Conservation (phyloP, 2,888 invertebrate species). For the Dendrolimus pini region DNA sequence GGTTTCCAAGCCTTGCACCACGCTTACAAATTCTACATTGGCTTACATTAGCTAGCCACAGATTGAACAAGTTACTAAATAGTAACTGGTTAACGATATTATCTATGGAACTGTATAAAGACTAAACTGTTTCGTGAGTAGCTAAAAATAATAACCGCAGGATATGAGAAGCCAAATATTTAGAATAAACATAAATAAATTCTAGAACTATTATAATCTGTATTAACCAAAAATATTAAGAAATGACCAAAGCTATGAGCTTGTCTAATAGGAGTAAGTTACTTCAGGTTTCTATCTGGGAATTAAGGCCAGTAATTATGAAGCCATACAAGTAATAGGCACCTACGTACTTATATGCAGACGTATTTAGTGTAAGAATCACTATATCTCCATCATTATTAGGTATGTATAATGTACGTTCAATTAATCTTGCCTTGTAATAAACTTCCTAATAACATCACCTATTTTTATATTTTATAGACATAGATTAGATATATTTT, state of each 20-base stretch:
- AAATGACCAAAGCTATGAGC: slow-evolving; percentile 72
- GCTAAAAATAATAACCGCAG: slow-evolving; percentile 8
- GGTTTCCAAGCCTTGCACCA: no score
- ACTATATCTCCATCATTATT: no score
- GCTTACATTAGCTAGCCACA: slow-evolving; percentile 3
- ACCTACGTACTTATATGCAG: no score
- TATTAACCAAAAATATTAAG: slow-evolving; percentile 55
- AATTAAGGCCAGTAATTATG: slow-evolving; percentile 27
- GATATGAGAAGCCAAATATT: slow-evolving; percentile 52
- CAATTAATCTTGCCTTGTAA: slow-evolving; percentile 44
- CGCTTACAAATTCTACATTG: neutral
- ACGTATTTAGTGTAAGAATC: no score
- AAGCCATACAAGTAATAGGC: slow-evolving; percentile 10
- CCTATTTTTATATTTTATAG: slow-evolving; percentile 44
- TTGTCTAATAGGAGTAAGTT: slow-evolving; percentile 43
- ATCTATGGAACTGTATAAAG: neutral
- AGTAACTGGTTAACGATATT: neutral
- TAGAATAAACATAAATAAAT: slow-evolving; percentile 31
- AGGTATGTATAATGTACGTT: slow-evolving; percentile 17
- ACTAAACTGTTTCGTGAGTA: neutral
- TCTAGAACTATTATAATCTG: slow-evolving; percentile 38
- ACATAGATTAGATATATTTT: slow-evolving; percentile 34
- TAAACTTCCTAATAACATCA: slow-evolving; percentile 43
- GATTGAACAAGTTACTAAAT: slow-evolving; percentile 9
- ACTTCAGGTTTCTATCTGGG: slow-evolving; percentile 9